Base-by-base conservation (phyloP, 2,888 invertebrate genomes). In the Rhagonycha lutea region DNA sequence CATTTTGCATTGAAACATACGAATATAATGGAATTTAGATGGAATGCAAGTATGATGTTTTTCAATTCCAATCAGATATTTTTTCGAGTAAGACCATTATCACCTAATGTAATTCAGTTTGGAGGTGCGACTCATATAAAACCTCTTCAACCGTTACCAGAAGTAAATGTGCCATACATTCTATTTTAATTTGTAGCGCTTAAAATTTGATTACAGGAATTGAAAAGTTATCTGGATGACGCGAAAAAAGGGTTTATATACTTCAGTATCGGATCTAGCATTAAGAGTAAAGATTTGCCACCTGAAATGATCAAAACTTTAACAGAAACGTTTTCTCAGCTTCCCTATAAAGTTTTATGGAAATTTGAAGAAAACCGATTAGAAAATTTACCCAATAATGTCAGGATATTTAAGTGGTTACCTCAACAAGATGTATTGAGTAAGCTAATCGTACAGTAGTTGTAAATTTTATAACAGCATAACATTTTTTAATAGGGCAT, bases 321-420 rank as follows among this genome's bases (percentile, higher is more conserved):
- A 14, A 24, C 87, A 7, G 80, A 83, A n/a, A 85, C 85, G 8
- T 88, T 89, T 73, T 74, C 85, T 0, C 81, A 85, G 77, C 76
- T 89, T n/a, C 86, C 88, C 3, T 88, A 88, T 76, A 86, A 85
- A 71, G 83, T 89, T n/a, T 75, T 89, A 3, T 89, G 88, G 88
- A 89, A 89, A 83, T 88, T 85, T 81, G 89, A 89, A 24, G 8
- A 14, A 4, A 86, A 80, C 18, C 18, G 18, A 24, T 68, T 86
- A 29, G 81, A 82, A 4, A 82, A 81, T 28, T 81, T 85, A 76
- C 84, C 87, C 0, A 76, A 82, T 9, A 89, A 89, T 80, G 86
- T 89, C 0, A 81, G 83, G 74, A 82, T 88, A 23, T 77, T 80
- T 4, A 86, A 87, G 73, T 89, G 89, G 87, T 79, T 86, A 14